Base-by-base conservation (phyloP, 2,797 vertebrate species). In the Paguma larvata region DNA sequence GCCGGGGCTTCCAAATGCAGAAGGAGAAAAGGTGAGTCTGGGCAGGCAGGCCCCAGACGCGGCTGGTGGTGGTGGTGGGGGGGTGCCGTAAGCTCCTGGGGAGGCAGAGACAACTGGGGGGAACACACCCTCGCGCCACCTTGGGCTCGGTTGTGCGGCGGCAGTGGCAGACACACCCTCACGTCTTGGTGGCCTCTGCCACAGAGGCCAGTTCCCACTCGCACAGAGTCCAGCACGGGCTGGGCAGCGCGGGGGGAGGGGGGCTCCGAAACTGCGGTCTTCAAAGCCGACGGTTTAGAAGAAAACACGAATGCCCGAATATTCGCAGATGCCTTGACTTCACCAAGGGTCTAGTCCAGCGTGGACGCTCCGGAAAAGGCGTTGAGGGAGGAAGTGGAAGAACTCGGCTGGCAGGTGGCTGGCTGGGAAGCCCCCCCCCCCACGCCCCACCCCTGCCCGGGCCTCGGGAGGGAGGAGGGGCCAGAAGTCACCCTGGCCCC, bases 51-150 rank as follows among this genome's bases (percentile, higher is more conserved):
- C 32, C 48, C 32, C 38, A 18, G 51, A 14, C 51, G 16, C 2
- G 27, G 16, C 38, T 25, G 32, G 23, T 30, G 27, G n/a, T n/a
- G n/a, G n/a, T n/a, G 25, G 3, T 8, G 32, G 51, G 51, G 19
- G 53, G 7, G 19, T 14, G 13, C 6, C 27, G 1, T 2, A 23
- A 0, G 12, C 65, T 19, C 21, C 8, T 15, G 0, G 12, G 30
- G 34, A 65, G 21, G 53, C 30, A 67, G 34, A 46, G 23, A 38
- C 27, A 2, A 38, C 32, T 6, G 30, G 15, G 53, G n/a, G 73
- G 27, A 78, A 19, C 6, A 1, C 8, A 56, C 18, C 3, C 51
- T 38, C 34, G 30, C 23, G 5, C 32, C 34, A n/a, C 53, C 19
- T 13, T n/a, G 48, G 56, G 46, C 73, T 25, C n/a, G 23, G 15